Base-by-base conservation (phyloP, 2,888 invertebrate genomes). In the Deilephila elpenor region DNA sequence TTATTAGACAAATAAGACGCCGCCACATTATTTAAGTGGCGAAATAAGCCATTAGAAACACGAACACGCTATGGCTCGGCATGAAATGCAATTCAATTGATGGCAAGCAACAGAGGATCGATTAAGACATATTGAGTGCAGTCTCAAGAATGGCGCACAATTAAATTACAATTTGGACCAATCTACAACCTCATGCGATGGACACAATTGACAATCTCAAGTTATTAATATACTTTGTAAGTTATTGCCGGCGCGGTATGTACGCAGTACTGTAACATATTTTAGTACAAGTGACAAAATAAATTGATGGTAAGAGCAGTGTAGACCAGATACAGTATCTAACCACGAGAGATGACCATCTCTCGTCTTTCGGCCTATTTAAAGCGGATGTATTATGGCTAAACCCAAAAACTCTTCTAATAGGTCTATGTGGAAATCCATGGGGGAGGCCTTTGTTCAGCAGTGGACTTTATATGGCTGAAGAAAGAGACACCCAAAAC, bases 61-160 rank as follows among this genome's bases (percentile, higher is more conserved):
- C n/a, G 44, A 44, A 14, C 44, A 44, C n/a, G 20, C 44, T 34
- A 7, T 8, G 37, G 64, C 20, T 25, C 20, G 64, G 14, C 64
- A 67, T 44, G 20, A 44, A 67, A 67, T 67, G 44, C 44, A 44
- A 44, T 44, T 44, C 20, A 67, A 44, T 14, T 20, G 64, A 67
- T 25, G 44, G 8, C 44, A 20, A 51, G 20, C 44, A 11, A 44
- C 56, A 17, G n/a, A 25, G 19, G 34, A 19, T 62, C 44, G 14
- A 44, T 44, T 37, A 51, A 67, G 64, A 67, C 64, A 44, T 67
- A 44, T 44, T 14, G 64, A 67, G 20, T 51, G 67, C 67, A 67
- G 51, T 25, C 19, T 56, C 56, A 5, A 17, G 25, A 44, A 67
- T 67, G 64, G 64, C 64, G 44, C 11, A 11, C 51, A 44, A 67